A percentile compares a stretch with the other conserved stretches of the same genome.
Evolutionary conservation across 2,113 vertebrate species (phyloP).

Genomic region (Chamaetylas fuelleborni): DNA sequence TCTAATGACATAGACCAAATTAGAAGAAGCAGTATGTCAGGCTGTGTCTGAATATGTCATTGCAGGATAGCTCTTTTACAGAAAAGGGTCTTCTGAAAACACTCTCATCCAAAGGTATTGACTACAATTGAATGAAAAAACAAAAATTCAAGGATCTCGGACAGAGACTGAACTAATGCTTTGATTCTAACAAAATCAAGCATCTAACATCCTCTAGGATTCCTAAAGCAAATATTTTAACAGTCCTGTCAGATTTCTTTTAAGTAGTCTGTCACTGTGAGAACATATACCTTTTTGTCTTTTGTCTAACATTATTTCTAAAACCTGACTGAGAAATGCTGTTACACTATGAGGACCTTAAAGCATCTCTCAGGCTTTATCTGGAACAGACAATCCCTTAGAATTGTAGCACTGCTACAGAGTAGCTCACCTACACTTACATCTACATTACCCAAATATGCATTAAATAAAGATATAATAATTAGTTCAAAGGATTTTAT

Average conservation of each 20-base stretch:
- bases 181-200: not conserved
- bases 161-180: not conserved
- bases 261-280: not conserved
- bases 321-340: not conserved
- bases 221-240: not conserved
- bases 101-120: not conserved
- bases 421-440: not conserved
- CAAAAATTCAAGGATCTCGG: not conserved
- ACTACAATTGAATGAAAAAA: not conserved
- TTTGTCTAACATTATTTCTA: not conserved
- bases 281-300: not conserved
- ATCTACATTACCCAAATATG: not conserved
- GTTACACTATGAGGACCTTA: not conserved
- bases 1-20: not conserved
- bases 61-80: not conserved
- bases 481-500: not conserved
- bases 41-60: not conserved
- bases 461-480: not conserved
- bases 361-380: not conserved
- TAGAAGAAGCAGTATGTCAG: not conserved
- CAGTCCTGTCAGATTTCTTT: not conserved
- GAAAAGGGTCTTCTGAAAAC: not conserved
- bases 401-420: not conserved
- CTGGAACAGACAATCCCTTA: not conserved
- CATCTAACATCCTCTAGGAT: not conserved